Base-by-base conservation (phyloP, 2,113 vertebrate species). In the Dendrocopos noguchii region DNA sequence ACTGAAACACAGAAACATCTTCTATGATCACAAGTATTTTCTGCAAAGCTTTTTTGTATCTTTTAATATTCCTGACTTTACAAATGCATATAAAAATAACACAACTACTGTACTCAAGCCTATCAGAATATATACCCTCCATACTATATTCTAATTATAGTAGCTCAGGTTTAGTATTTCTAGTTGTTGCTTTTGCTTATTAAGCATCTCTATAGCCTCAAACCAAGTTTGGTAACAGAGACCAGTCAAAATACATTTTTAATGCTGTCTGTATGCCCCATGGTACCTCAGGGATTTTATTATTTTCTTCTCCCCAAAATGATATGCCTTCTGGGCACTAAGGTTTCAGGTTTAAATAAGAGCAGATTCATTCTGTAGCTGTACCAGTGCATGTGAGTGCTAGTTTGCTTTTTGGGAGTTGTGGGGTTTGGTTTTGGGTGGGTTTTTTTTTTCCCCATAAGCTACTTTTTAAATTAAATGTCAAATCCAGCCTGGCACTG, bases 401-500 rank as follows among this genome's bases (percentile, higher is more conserved):
- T 71, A 21, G 36, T 44, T 44, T 39, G 33, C 44, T 80, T 55
- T 6, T 5, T 0, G 9, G 33, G 47, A 13, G 9, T 7, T 44
- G 29, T 28, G 28, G 44, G 53, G n/a, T 5, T 12, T 17, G 50
- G 47, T 46, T 70, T 39, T 55, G 10, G 3, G 36, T 36, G 36
- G 7, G n/a, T n/a, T 36, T 46, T 70, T 42, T 25, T 13, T 60
- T 15, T 55, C 20, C 19, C 44, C 70, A 17, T 21, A n/a, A 91
- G 67, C 86, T 87, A 92, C 29, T 93, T 93, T 95, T 83, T 31
- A 7, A 98, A 97, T 97, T 93, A 95, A 93, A 97, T 90, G 89
- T 95, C 94, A 96, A 90, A 94, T 68, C 67, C 76, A 94, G 57
- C 61, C 77, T 87, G 94, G 89, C 85, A 86, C 27, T 87, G 55